These are phyloP conservation scores for Melanerpes formicivorus DNA, from an alignment of 2,113 vertebrate genomes.

Conservation along the genomic window DNA sequence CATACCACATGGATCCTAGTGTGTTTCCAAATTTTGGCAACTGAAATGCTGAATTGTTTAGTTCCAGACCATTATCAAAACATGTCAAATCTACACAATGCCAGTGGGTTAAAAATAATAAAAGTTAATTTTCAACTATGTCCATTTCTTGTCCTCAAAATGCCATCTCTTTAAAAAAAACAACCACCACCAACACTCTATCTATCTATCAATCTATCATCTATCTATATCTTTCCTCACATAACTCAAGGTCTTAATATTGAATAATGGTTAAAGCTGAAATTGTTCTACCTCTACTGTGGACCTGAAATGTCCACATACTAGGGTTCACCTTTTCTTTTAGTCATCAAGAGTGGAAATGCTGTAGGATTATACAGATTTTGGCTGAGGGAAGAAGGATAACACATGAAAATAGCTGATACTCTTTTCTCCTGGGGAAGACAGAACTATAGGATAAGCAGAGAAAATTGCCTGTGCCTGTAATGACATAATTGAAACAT, in stretches of 20 bases:
- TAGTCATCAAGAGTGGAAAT: neutral
- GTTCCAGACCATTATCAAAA: neutral
- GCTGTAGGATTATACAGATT: neutral
- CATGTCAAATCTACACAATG: neutral
- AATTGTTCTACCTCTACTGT: neutral
- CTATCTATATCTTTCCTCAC: neutral
- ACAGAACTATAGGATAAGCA: neutral
- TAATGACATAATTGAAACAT: neutral
- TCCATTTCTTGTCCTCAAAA: neutral
- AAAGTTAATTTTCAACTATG: neutral
- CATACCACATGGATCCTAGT: neutral
- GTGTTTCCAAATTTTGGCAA: neutral
- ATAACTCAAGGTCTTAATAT: fast-evolving
- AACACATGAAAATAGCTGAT: neutral
- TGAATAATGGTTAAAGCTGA: neutral
- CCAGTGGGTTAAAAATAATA: neutral
- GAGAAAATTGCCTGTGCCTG: neutral
- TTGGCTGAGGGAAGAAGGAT: neutral
- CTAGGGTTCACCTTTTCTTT: neutral
- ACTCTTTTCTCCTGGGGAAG: neutral
- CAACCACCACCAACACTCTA: neutral
- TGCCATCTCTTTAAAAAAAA: neutral
- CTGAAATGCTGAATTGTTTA: neutral
- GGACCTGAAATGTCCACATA: neutral
- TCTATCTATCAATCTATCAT: no score